Evolutionary conservation across 2,113 vertebrate species (phyloP).

Genomic region (Tragelaphus imberbis): DNA sequence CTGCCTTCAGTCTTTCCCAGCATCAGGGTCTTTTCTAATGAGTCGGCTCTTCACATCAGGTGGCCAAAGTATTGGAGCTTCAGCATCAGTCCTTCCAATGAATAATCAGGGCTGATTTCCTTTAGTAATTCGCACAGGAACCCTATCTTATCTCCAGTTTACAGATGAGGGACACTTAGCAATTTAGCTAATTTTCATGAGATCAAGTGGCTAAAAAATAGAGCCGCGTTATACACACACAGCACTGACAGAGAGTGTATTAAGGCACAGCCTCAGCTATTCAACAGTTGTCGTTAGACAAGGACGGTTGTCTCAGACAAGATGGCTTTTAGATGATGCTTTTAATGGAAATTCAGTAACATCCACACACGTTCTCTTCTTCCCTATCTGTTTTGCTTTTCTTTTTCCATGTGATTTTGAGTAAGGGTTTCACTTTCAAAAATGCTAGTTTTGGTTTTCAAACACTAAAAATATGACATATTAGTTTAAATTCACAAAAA

Average conservation of each 20-base stretch:
- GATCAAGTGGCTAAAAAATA: not conserved
- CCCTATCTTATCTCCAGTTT: not conserved
- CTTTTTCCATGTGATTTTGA: conserved; percentile 10
- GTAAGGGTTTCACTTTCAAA: conserved; percentile 10
- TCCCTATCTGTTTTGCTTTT: not conserved
- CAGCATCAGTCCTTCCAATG: not conserved
- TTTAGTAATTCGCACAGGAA: not conserved
- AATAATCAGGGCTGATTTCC: not conserved
- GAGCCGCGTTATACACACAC: not conserved
- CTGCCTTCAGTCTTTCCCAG: not conserved
- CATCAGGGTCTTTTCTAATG: not conserved
- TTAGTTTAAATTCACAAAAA: not conserved
- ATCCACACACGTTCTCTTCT: not conserved
- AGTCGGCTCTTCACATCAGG: not conserved
- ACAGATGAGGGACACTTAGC: not conserved
- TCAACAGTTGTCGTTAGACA: not conserved
- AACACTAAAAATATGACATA: not conserved
- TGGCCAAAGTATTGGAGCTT: not conserved
- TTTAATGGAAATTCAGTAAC: not conserved
- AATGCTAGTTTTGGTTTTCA: not conserved
- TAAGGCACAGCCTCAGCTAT: not conserved
- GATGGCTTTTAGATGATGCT: not conserved
- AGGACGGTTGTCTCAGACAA: not conserved
- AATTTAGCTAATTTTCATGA: not conserved
- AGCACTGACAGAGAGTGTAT: not conserved